A percentile compares a stretch with the other conserved stretches of the same genome.
Conservation (phyloP, 2,797 vertebrate genomes). For the Hoplostethus mediterraneus region DNA sequence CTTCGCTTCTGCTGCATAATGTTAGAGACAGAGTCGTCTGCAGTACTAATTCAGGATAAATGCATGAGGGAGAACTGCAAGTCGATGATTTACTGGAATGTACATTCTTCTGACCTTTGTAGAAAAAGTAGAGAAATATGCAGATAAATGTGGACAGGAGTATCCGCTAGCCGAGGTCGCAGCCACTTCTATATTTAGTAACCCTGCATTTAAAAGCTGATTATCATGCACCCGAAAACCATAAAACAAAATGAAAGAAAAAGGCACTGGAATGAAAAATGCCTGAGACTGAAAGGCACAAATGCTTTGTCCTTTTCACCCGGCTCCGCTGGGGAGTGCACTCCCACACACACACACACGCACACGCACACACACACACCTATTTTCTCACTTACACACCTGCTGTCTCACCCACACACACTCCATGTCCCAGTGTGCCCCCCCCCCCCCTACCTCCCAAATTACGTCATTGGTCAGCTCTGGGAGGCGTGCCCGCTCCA, state of each 20-base stretch:
- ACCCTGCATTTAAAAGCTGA: slow-evolving; percentile 20
- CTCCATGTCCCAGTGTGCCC: slow-evolving; percentile 22
- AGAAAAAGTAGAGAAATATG: slow-evolving; percentile 1
- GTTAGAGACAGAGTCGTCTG: slow-evolving; percentile 13
- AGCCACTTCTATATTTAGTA: slow-evolving; percentile 35
- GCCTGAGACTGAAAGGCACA: slow-evolving; percentile 37
- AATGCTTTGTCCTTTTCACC: slow-evolving; percentile 45
- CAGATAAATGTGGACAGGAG: slow-evolving; percentile 21
- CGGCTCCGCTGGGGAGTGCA: slow-evolving; percentile 37
- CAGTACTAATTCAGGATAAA: slow-evolving; percentile 14
- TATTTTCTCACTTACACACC: slow-evolving; percentile 3
- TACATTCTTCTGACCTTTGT: slow-evolving; percentile 1
- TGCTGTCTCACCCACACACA: not conserved
- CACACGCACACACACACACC: slow-evolving; percentile 6
- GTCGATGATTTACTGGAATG: slow-evolving; percentile 11
- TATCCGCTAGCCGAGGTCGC: slow-evolving; percentile 11
- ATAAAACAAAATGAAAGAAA: slow-evolving; percentile 26
- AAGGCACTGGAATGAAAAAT: slow-evolving; percentile 39
- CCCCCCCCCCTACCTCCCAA: slow-evolving; percentile 3
- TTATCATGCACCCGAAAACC: slow-evolving; percentile 37
- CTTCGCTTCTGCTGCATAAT: slow-evolving; percentile 7
- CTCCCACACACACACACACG: slow-evolving; percentile 12
- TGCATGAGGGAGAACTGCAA: slow-evolving; percentile 24
- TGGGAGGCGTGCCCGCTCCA: slow-evolving; percentile 41
- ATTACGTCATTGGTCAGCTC: slow-evolving; percentile 44